Conservation (phyloP, 1,140 invertebrate species). For the Brachystomella parvula region DNA sequence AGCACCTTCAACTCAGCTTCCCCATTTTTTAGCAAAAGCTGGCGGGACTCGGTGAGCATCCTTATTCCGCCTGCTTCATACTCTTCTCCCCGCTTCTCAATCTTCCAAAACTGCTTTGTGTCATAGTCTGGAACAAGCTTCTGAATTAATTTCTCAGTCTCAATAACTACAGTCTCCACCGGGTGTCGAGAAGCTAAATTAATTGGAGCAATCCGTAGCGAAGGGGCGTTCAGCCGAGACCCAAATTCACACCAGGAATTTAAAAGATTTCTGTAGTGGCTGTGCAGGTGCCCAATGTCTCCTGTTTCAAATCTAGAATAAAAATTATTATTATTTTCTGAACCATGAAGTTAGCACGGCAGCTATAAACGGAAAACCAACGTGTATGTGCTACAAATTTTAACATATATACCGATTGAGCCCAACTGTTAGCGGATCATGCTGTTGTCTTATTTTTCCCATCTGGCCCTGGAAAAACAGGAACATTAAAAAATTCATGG, state of each 20-base stretch:
- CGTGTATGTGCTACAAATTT: neutral
- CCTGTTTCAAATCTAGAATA: slow-evolving; percentile 38
- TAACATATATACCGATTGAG: slow-evolving; percentile 11
- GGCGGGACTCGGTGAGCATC: neutral
- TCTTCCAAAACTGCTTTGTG: slow-evolving; percentile 27
- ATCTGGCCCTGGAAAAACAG: neutral
- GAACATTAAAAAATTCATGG: no score
- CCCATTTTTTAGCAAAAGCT: neutral
- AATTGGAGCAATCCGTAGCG: slow-evolving; percentile 37
- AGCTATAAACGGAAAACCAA: neutral
- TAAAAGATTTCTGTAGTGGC: slow-evolving; percentile 49
- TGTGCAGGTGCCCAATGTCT: slow-evolving; percentile 47
- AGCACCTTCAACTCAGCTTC: slow-evolving; percentile 22
- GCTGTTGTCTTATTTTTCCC: neutral
- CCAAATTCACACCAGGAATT: slow-evolving; percentile 56
- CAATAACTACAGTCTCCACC: slow-evolving; percentile 22
- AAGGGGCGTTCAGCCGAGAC: slow-evolving; percentile 49
- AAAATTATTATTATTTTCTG: neutral
- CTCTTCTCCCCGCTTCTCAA: neutral
- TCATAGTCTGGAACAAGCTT: slow-evolving; percentile 19
- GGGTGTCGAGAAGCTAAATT: slow-evolving; percentile 19
- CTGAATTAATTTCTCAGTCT: slow-evolving; percentile 32
- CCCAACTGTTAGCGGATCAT: slow-evolving; percentile 3
- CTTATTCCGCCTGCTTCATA: neutral
- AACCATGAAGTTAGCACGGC: slow-evolving; percentile 3